These are phyloP conservation scores for Meloidogyne chitwoodi DNA, from an alignment of 1,140 invertebrate species.

Conservation along the genomic window DNA sequence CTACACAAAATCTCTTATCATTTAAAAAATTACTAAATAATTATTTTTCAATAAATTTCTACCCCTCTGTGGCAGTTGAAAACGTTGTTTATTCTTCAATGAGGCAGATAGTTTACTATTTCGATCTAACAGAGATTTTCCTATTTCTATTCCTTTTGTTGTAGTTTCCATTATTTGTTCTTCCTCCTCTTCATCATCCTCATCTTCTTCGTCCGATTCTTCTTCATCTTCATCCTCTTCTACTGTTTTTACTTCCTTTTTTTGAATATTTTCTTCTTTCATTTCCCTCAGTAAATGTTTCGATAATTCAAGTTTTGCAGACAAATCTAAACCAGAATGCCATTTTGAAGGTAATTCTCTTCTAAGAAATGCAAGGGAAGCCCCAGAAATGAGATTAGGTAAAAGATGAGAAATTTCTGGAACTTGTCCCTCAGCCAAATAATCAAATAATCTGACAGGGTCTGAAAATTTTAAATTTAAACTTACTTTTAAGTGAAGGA, in stretches of 20 bases:
- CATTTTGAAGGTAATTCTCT: constrained; percentile 30
- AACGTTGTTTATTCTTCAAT: neutral
- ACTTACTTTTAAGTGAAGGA: constrained; percentile 14
- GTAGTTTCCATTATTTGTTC: neutral
- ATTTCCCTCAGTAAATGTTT: constrained; percentile 29
- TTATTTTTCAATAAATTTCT: too few relatives aligned
- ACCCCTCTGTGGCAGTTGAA: constrained; percentile 18
- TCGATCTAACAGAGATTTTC: neutral
- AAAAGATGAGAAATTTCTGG: constrained; percentile 49
- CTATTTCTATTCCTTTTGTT: neutral
- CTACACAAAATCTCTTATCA: too few relatives aligned
- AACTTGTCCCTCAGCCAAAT: constrained; percentile 33
- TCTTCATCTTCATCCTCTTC: constrained; percentile 29
- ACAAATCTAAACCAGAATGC: constrained; percentile 45
- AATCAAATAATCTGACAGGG: constrained; percentile 53
- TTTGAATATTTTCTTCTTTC: constrained; percentile 11
- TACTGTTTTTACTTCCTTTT: constrained; percentile 27
- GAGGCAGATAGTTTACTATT: neutral
- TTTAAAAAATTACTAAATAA: too few relatives aligned
- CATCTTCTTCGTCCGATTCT: constrained; percentile 32
- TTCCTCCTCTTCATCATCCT: constrained; percentile 6
- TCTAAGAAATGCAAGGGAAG: constrained; percentile 35
- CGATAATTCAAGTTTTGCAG: constrained; percentile 39
- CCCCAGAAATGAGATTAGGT: constrained; percentile 41
- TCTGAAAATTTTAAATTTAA: constrained; percentile 33